A percentile compares a stretch with the other conserved stretches of the same genome.
Conservation (phyloP, 2,797 vertebrate genomes). For the Myiotriccus ornatus region DNA sequence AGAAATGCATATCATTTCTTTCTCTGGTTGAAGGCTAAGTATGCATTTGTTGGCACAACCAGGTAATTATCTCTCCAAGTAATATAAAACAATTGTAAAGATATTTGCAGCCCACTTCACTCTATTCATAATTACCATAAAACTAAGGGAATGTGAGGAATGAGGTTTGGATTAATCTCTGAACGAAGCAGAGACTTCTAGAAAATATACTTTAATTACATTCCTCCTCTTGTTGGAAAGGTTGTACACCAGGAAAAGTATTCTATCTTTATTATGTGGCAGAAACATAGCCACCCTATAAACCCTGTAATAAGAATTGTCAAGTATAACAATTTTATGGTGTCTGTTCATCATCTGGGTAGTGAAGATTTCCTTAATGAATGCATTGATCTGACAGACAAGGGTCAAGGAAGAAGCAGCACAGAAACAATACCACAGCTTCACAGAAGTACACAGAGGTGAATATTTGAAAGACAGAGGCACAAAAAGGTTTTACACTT, state of each 20-base stretch:
- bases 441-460: not conserved
- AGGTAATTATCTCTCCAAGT: slow-evolving; percentile 34
- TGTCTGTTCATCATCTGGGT: not conserved
- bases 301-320: slow-evolving; percentile 16
- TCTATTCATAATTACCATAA: slow-evolving; percentile 20
- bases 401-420: not conserved
- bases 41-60: slow-evolving; percentile 34
- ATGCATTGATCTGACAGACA: not conserved
- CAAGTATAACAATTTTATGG: not conserved
- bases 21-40: not conserved
- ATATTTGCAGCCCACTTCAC: slow-evolving; percentile 3
- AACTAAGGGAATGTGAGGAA: slow-evolving; percentile 23
- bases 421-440: not conserved
- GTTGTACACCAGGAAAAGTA: slow-evolving; percentile 14
- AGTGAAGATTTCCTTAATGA: not conserved
- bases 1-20: not conserved
- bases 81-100: slow-evolving; percentile 38
- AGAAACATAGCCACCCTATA: not conserved
- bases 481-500: not conserved
- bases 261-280: not conserved
- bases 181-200: slow-evolving; percentile 11
- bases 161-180: not conserved
- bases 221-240: slow-evolving; percentile 3
- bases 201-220: slow-evolving; percentile 16
- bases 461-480: not conserved